Evolutionary conservation across 2,888 invertebrate species (phyloP).

Genomic region (Siphlonurus alternatus): DNA sequence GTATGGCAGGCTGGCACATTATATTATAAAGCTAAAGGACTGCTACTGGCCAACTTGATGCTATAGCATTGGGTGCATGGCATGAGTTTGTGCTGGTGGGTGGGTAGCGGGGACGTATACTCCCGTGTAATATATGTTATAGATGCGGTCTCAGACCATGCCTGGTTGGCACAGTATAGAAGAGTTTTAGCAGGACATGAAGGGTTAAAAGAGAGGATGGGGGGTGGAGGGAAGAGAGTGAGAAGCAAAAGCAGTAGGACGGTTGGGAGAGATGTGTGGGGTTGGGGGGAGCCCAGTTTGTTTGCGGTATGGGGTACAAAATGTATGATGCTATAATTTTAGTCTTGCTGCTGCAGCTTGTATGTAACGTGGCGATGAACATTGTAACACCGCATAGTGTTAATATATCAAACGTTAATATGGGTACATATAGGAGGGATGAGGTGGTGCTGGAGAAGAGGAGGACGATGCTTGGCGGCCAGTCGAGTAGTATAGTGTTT

Average conservation of each 20-base stretch:
- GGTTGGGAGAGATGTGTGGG: too few relatives aligned
- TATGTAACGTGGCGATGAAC: neutral
- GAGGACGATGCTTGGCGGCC: too few relatives aligned
- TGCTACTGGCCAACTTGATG: too few relatives aligned
- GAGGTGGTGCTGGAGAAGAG: slow-evolving; percentile 11
- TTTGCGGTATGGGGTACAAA: slow-evolving; percentile 2
- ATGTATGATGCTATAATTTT: slow-evolving; percentile 3
- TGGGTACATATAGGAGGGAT: neutral
- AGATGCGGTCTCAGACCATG: neutral
- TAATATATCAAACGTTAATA: neutral
- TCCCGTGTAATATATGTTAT: neutral
- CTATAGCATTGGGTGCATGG: too few relatives aligned
- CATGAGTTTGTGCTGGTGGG: too few relatives aligned
- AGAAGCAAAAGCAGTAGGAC: neutral
- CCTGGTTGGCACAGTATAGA: neutral
- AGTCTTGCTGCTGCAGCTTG: neutral
- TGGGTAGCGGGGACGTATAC: neutral
- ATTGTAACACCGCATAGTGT: neutral
- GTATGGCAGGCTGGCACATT: neutral
- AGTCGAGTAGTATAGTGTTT: slow-evolving; percentile 9
- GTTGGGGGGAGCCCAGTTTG: neutral
- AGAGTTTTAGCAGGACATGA: neutral
- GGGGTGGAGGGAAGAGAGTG: neutral
- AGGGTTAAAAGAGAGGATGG: neutral
- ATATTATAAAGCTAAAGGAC: too few relatives aligned